phyloP scores from a whole-genome alignment of 1,140 invertebrate species.

The Aphelinus certus region DNA sequence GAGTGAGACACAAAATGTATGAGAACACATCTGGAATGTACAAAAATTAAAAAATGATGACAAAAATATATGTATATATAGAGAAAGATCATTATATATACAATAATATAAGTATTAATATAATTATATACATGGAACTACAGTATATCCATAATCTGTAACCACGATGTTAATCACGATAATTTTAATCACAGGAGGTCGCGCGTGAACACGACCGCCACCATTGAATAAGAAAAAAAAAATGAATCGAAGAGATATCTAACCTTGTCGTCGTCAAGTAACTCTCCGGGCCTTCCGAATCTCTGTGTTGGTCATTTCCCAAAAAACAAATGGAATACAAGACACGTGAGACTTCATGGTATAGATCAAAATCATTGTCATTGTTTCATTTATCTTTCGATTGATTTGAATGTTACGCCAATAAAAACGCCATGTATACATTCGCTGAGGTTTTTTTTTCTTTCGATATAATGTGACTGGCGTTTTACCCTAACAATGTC shows the following conservation, averaged over 20 bases:
- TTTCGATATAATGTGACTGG: neutral
- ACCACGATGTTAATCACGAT: conserved; percentile 40
- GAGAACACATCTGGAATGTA: conserved; percentile 7
- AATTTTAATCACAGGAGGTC: conserved; percentile 39
- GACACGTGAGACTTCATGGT: neutral
- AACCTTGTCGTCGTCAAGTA: conserved; percentile 67
- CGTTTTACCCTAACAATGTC: too few relatives aligned
- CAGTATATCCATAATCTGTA: conserved; percentile 9
- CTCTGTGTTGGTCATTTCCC: conserved; percentile 52
- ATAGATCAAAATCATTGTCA: too few relatives aligned
- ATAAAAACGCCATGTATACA: too few relatives aligned
- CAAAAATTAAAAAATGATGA: conserved; percentile 9
- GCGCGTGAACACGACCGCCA: conserved; percentile 31
- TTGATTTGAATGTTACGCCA: neutral
- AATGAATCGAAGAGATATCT: conserved; percentile 49
- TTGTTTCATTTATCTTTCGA: neutral
- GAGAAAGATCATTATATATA: neutral
- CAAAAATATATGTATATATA: conserved; percentile 6
- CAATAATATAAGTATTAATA: conserved; percentile 28
- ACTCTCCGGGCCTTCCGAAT: conserved; percentile 64
- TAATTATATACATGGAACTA: conserved; percentile 17
- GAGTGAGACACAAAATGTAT: conserved; percentile 5
- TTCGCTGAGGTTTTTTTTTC: neutral
- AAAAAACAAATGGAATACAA: conserved; percentile 37
- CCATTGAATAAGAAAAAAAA: conserved; percentile 41